A percentile compares a stretch with the other conserved stretches of the same genome.
These are phyloP conservation scores for Thinocorus orbignyianus DNA, from an alignment of 2,113 vertebrate species.

Conservation along the genomic window DNA sequence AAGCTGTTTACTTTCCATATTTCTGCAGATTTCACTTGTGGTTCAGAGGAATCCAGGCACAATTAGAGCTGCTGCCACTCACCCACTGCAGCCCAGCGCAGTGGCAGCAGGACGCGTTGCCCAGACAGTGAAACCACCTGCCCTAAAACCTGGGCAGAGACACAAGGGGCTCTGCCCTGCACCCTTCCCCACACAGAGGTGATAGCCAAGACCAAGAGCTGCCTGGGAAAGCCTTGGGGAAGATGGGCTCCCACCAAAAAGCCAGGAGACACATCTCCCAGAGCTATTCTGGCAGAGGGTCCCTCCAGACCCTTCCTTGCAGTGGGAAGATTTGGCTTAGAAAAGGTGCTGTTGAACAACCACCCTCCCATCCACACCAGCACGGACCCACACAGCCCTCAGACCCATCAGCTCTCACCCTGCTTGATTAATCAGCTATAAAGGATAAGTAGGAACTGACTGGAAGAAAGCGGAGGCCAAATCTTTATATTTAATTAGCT, in stretches of 20 bases:
- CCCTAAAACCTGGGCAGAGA: background rate
- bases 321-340: background rate
- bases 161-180: background rate
- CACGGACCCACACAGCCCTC: no score
- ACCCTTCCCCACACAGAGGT: background rate
- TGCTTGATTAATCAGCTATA: background rate
- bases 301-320: background rate
- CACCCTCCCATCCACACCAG: background rate
- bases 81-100: background rate
- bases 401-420: background rate
- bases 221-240: background rate
- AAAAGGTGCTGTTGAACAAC: background rate
- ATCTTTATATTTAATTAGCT: background rate
- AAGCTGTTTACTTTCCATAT: background rate
- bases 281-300: background rate
- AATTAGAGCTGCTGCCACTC: background rate
- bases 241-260: background rate
- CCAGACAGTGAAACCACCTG: background rate
- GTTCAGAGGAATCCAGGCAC: background rate
- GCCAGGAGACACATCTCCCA: background rate
- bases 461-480: background rate
- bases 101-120: background rate
- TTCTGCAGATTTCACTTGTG: constrained; percentile 44
- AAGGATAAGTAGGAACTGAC: background rate
- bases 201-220: background rate